phyloP scores from a whole-genome alignment of 2,113 vertebrate species.

The Chinchilla lanigera region DNA sequence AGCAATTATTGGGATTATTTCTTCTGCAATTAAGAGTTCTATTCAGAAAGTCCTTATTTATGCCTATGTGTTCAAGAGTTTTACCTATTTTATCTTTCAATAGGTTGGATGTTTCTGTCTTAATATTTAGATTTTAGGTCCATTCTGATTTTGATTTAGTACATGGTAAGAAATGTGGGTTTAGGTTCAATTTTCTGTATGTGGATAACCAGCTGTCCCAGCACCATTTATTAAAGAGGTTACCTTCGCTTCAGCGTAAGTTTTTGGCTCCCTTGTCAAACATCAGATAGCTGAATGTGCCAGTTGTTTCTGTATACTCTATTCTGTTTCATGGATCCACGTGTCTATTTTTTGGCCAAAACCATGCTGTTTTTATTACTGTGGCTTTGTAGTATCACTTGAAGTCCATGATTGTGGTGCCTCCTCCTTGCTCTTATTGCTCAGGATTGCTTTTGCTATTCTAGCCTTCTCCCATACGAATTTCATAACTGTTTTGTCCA shows the following conservation, averaged over 20 bases:
- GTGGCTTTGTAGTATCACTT: background rate
- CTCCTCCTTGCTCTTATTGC: background rate
- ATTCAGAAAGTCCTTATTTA: background rate
- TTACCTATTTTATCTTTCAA: background rate
- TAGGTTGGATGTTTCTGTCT: background rate
- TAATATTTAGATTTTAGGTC: background rate
- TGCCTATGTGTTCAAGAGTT: background rate
- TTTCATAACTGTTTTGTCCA: background rate
- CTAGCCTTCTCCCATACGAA: background rate
- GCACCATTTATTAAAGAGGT: background rate
- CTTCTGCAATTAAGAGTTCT: background rate
- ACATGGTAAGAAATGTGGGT: background rate
- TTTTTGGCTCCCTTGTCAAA: background rate
- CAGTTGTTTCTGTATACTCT: background rate
- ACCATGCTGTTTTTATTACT: background rate
- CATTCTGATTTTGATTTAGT: background rate
- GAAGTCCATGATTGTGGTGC: background rate
- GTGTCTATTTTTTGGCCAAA: background rate
- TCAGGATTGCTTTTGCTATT: background rate
- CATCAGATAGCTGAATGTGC: background rate
- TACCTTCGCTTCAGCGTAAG: background rate
- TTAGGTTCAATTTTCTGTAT: background rate
- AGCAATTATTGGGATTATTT: background rate
- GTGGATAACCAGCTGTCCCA: background rate
- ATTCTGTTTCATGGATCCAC: background rate